A percentile compares a stretch with the other conserved stretches of the same genome.
These are phyloP conservation scores for Protosalanx chinensis DNA, from an alignment of 2,797 vertebrate species.

Conservation along the genomic window DNA sequence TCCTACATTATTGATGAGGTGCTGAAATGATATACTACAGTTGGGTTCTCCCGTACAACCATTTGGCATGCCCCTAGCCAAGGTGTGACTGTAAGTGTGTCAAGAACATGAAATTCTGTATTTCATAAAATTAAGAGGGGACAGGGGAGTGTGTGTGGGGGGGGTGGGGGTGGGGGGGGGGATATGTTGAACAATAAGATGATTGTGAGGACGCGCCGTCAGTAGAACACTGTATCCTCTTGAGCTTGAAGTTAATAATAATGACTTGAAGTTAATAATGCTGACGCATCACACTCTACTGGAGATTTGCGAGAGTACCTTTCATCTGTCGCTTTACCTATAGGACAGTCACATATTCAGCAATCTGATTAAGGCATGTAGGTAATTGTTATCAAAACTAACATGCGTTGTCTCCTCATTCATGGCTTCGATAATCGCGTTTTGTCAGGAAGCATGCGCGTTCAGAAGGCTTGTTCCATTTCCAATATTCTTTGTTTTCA, in stretches of 20 bases:
- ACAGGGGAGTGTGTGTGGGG: too few relatives aligned
- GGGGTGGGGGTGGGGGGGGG: too few relatives aligned
- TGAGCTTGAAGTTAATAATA: slow-evolving; percentile 11
- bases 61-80: too few relatives aligned
- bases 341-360: background rate
- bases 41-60: too few relatives aligned
- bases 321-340: background rate
- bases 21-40: slow-evolving; percentile 22
- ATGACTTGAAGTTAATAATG: background rate
- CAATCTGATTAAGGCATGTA: slow-evolving; percentile 9
- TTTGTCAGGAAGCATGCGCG: background rate
- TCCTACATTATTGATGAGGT: slow-evolving; percentile 56
- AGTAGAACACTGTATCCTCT: background rate
- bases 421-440: background rate
- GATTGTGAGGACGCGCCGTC: background rate
- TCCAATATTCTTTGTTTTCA: background rate
- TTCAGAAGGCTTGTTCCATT: background rate
- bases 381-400: too few relatives aligned
- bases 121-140: too few relatives aligned
- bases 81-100: too few relatives aligned
- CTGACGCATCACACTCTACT: slow-evolving; percentile 9
- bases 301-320: slow-evolving; percentile 10
- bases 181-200: too few relatives aligned
- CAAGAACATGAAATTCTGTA: too few relatives aligned
- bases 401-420: background rate